phyloP scores from a whole-genome alignment of 2,888 invertebrate species.

The Chaitophorus viminalis region DNA sequence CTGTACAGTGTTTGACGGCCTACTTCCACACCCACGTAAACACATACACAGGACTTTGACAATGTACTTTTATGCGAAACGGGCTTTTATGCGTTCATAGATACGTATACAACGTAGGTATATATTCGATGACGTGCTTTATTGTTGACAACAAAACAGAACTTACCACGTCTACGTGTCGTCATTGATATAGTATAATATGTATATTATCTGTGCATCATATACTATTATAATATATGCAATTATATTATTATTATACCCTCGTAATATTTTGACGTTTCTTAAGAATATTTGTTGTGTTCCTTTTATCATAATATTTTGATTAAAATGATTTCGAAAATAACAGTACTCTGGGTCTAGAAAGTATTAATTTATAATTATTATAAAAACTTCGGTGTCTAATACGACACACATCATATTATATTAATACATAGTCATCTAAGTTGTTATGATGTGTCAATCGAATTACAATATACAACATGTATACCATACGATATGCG shows the following conservation, averaged over 20 bases:
- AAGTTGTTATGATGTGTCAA: too few relatives aligned
- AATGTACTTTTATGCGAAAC: background rate
- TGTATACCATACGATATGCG: too few relatives aligned
- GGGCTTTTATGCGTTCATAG: background rate
- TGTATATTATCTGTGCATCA: background rate
- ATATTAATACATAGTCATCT: too few relatives aligned
- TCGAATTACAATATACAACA: too few relatives aligned
- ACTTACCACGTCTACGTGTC: constrained; percentile 13
- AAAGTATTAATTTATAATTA: background rate
- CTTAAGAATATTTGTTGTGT: background rate
- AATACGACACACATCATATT: too few relatives aligned
- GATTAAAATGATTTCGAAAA: background rate
- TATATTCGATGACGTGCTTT: background rate
- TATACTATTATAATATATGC: background rate
- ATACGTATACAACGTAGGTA: background rate
- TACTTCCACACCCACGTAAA: constrained; percentile 33
- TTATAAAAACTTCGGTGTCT: too few relatives aligned
- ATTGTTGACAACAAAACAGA: constrained; percentile 15
- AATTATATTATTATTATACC: background rate
- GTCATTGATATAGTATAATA: background rate
- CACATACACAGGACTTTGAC: constrained; percentile 15
- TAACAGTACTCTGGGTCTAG: background rate
- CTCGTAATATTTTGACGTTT: background rate
- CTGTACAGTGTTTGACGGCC: background rate
- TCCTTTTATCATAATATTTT: background rate